A percentile compares a stretch with the other conserved stretches of the same genome.
Evolutionary conservation across 64 coral and sea anemone species (phyloP).

Genomic region (Cladopsammia gracilis): DNA sequence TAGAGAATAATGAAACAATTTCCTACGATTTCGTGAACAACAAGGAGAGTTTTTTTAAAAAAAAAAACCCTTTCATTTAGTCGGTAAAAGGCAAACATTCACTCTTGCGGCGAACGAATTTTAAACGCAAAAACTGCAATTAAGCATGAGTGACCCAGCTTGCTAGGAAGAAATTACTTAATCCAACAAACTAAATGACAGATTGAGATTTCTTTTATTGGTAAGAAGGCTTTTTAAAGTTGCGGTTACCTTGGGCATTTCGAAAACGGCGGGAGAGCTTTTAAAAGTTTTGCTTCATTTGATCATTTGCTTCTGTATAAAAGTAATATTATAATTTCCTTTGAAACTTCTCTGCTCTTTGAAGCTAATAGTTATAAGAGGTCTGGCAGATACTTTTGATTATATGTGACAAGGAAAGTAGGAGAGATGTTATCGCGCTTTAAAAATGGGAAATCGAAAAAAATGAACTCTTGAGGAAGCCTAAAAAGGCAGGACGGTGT

Average conservation of each 20-base stretch:
- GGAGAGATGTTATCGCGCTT: neutral
- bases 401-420: neutral
- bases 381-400: neutral
- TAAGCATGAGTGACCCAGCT: neutral
- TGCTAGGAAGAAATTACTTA: constrained; percentile 8
- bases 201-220: neutral
- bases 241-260: neutral
- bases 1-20: neutral
- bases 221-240: neutral
- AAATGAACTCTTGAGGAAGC: neutral
- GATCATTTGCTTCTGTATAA: neutral
- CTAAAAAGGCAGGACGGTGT: neutral
- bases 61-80: neutral
- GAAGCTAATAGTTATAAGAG: neutral
- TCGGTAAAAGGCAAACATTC: neutral
- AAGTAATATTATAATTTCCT: neutral
- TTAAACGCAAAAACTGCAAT: neutral
- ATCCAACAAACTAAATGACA: neutral
- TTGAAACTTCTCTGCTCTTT: neutral
- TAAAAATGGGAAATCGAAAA: neutral
- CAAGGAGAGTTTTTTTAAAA: neutral
- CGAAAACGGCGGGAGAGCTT: neutral
- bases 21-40: neutral
- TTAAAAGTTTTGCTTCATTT: neutral
- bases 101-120: neutral